Evolutionary conservation across 2,797 vertebrate genomes (phyloP).

Genomic region (Notolabrus celidotus): DNA sequence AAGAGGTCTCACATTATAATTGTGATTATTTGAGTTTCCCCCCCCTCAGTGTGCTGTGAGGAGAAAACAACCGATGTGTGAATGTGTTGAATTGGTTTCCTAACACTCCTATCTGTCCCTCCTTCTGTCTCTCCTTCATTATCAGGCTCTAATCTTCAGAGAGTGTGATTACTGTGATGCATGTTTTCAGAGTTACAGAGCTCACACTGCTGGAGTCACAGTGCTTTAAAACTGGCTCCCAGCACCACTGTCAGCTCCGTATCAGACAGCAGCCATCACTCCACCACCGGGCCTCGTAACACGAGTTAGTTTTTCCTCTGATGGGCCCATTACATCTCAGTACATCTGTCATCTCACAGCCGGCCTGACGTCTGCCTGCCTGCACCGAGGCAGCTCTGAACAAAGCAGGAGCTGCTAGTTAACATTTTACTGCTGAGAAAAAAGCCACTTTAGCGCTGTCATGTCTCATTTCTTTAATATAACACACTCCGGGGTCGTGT

Average conservation of each 20-base stretch:
- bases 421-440: slow-evolving; percentile 50
- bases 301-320: slow-evolving; percentile 45
- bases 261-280: slow-evolving; percentile 57
- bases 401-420: slow-evolving; percentile 46
- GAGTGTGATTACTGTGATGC: background rate
- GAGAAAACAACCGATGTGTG: too few species aligned
- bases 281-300: slow-evolving; percentile 40
- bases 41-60: too few species aligned
- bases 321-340: slow-evolving; percentile 63
- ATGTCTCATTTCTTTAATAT: slow-evolving; percentile 29
- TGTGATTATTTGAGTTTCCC: too few species aligned
- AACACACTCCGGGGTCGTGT: slow-evolving; percentile 8
- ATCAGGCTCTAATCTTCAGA: slow-evolving; percentile 19
- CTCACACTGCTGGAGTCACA: slow-evolving; percentile 31
- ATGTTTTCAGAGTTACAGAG: slow-evolving; percentile 34
- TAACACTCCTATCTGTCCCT: slow-evolving; percentile 3
- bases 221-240: slow-evolving; percentile 35
- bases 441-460: slow-evolving; percentile 25
- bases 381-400: slow-evolving; percentile 33
- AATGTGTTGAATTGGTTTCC: slow-evolving; percentile 9
- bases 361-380: slow-evolving; percentile 17
- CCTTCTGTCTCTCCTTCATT: slow-evolving; percentile 33
- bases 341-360: slow-evolving; percentile 55
- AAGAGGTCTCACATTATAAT: too few species aligned
- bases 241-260: slow-evolving; percentile 37